A percentile compares a stretch with the other conserved stretches of the same genome.
These are phyloP conservation scores for Eidolon helvum DNA, from an alignment of 2,113 vertebrate genomes.

Conservation along the genomic window DNA sequence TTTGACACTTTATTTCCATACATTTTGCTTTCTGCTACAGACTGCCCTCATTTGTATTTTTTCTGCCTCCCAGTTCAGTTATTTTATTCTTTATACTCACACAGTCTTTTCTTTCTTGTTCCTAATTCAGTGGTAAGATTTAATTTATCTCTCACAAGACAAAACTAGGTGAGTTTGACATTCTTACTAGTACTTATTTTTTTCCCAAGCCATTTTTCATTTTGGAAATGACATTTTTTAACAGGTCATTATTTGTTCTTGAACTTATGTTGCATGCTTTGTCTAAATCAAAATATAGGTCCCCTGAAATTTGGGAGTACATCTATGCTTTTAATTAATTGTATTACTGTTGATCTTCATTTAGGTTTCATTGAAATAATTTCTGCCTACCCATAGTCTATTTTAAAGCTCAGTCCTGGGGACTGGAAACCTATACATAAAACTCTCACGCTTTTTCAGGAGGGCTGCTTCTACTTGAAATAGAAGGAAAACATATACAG, in stretches of 20 bases:
- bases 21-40: neutral
- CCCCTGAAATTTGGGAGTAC: neutral
- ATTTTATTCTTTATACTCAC: neutral
- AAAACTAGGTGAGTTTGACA: neutral
- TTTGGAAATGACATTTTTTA: constrained; percentile 40
- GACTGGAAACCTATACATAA: neutral
- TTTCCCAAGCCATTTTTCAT: constrained; percentile 4
- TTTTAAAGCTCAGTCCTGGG: neutral
- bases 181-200: neutral
- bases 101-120: neutral
- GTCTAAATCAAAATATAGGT: constrained; percentile 22
- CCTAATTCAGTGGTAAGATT: neutral
- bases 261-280: neutral
- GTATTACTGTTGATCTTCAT: neutral
- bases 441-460: neutral
- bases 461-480: neutral
- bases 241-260: neutral
- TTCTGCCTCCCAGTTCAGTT: neutral
- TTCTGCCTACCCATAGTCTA: neutral
- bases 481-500: neutral
- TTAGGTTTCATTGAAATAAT: constrained; percentile 21
- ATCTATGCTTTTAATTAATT: neutral
- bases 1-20: neutral
- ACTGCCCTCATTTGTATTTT: neutral
- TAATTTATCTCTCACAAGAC: neutral